Base-by-base conservation (phyloP, 2,113 vertebrate species). In the Isurus oxyrinchus region DNA sequence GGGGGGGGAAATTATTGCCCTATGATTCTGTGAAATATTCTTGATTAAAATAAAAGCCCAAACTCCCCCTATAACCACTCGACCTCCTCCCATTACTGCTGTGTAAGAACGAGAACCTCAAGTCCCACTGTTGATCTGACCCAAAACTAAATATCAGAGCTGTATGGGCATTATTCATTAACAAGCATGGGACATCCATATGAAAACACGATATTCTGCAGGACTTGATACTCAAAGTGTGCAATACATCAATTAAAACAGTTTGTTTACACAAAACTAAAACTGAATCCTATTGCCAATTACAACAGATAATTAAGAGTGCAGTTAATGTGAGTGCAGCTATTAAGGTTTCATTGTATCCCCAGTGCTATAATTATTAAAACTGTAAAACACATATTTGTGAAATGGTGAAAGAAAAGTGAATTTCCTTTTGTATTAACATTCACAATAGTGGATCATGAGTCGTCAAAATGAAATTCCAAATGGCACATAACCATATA, bases 381-480 rank as follows among this genome's bases (percentile, higher is more conserved):
- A 88, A 57, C 86, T 55, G 21, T 35, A 91, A 57, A 91, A 91
- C 55, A 61, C 31, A 61, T 2, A 63, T 67, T 67, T 67, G n/a
- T 67, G 21, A 94, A 55, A 57, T 55, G 6, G 23, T 57, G 13
- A 90, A 90, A 49, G 81, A 86, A 90, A 90, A 53, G 23, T 90
- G 87, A 90, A 90, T 31, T 55, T 88, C 21, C 57, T 90, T 55
- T 90, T 90, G 87, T 57, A 57, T 90, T 90, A 90, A 90, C 53
- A 90, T 90, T 57, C 25, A 90, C 87, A 90, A 90, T 90, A 31
- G 55, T 90, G 55, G 55, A 19, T 21, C 44, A 87, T 87, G 84
- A 87, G 84, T 49, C 40, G 0, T 87, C 84, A 87, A 44, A 84
- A 44, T 84, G 40, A 84, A 44, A 84, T 84, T 84, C 40, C 81